phyloP scores from a whole-genome alignment of 2,113 vertebrate genomes.

The Synchiropus splendidus region DNA sequence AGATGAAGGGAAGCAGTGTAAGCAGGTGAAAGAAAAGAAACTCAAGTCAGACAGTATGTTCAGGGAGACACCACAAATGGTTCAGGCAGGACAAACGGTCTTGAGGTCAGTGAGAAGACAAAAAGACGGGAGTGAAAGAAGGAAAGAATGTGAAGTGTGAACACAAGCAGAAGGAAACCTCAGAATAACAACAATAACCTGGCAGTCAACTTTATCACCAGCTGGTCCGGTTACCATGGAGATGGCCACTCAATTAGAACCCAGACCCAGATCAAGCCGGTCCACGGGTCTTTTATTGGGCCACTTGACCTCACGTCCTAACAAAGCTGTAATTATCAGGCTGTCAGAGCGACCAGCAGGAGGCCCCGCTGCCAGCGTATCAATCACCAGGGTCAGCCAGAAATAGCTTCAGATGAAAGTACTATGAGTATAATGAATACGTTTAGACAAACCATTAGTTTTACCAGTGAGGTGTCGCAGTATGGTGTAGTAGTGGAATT shows the following conservation, averaged over 20 bases:
- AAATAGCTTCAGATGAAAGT: too few relatives aligned
- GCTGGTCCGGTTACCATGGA: slow-evolving; percentile 53
- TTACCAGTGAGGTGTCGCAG: too few relatives aligned
- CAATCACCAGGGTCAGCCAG: too few relatives aligned
- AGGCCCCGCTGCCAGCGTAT: background rate
- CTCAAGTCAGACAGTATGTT: too few relatives aligned
- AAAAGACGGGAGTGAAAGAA: slow-evolving; percentile 25
- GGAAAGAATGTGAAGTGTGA: slow-evolving; percentile 38
- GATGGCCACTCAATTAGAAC: slow-evolving; percentile 43
- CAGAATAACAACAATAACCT: slow-evolving; percentile 37
- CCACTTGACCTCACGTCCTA: slow-evolving; percentile 41
- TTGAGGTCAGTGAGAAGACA: slow-evolving; percentile 41
- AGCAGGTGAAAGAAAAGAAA: too few relatives aligned
- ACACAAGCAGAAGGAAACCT: slow-evolving; percentile 43
- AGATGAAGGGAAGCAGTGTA: background rate
- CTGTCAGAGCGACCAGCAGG: background rate
- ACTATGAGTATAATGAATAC: too few relatives aligned
- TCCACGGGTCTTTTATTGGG: slow-evolving; percentile 29
- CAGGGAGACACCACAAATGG: too few relatives aligned
- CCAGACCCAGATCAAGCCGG: slow-evolving; percentile 1
- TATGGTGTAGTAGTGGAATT: too few relatives aligned
- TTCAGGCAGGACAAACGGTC: too few relatives aligned
- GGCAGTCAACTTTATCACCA: slow-evolving; percentile 48
- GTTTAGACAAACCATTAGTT: too few relatives aligned
- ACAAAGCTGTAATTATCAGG: slow-evolving; percentile 40